These are phyloP conservation scores for Potorous gilbertii DNA, from an alignment of 2,797 vertebrate species.

Conservation along the genomic window DNA sequence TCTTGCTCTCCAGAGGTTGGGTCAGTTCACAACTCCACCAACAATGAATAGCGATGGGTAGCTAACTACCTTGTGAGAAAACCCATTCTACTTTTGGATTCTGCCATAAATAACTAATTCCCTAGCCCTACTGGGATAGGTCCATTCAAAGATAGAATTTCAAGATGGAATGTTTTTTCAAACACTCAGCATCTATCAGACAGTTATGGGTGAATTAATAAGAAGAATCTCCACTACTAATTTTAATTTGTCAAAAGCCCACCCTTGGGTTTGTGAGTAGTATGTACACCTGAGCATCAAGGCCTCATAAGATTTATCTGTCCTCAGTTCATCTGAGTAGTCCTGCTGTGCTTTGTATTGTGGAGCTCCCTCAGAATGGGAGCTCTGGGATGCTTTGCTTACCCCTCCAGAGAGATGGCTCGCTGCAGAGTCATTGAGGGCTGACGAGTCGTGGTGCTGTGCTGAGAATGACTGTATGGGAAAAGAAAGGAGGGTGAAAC, in stretches of 20 bases:
- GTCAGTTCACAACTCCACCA: neutral
- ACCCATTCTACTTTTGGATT: neutral
- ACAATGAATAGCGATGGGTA: neutral
- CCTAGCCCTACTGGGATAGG: neutral
- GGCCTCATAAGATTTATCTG: neutral
- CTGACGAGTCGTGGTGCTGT: conserved; percentile 85
- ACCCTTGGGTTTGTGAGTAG: neutral
- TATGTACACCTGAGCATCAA: neutral
- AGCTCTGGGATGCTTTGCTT: conserved; percentile 78
- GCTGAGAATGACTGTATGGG: conserved; percentile 86
- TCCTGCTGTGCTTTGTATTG: neutral
- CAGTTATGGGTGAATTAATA: neutral
- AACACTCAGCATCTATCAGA: neutral
- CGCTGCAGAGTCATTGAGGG: conserved; percentile 87
- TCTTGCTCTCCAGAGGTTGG: neutral
- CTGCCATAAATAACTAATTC: neutral
- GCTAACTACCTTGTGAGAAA: neutral
- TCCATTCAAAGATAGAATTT: neutral
- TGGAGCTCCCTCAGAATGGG: conserved; percentile 39
- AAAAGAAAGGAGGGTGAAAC: conserved; percentile 76
- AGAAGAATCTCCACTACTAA: neutral
- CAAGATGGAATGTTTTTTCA: neutral
- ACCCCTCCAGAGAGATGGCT: conserved; percentile 89
- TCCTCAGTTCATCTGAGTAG: neutral
- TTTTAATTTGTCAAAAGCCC: neutral